A percentile compares a stretch with the other conserved stretches of the same genome.
phyloP scores from a whole-genome alignment of 2,113 vertebrate genomes.

The Thymallus thymallus region DNA sequence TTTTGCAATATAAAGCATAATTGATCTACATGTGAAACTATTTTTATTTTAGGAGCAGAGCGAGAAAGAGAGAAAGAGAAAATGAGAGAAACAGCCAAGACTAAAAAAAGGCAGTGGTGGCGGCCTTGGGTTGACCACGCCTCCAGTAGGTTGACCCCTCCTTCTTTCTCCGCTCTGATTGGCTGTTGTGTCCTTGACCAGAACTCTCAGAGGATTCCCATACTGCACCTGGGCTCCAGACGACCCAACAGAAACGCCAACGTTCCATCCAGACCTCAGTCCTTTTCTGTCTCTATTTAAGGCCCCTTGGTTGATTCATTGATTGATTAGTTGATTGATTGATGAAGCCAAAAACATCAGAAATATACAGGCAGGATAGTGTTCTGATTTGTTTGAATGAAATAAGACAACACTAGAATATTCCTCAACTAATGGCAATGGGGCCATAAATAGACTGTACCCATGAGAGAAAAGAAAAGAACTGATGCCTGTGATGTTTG shows the following conservation, averaged over 20 bases:
- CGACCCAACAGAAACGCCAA: conserved; percentile 38
- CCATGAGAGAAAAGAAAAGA: conserved; percentile 56
- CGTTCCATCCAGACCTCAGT: conserved; percentile 56
- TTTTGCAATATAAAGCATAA: conserved; percentile 30
- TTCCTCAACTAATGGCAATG: background rate
- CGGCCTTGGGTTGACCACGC: conserved; percentile 99
- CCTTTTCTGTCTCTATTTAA: conserved; percentile 77
- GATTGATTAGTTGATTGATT: no score
- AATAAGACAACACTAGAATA: background rate
- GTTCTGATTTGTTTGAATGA: background rate
- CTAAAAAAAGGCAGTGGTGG: conserved; percentile 99
- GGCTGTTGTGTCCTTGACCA: conserved; percentile 99
- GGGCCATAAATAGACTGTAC: conserved; percentile 74
- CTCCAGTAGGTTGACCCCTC: conserved; percentile 97
- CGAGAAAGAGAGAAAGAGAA: conserved; percentile 81
- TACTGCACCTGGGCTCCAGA: conserved; percentile 69
- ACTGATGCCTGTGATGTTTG: conserved; percentile 61
- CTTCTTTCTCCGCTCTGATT: conserved; percentile 84
- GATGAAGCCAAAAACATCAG: background rate
- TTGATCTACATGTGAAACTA: conserved; percentile 90
- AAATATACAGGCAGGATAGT: background rate
- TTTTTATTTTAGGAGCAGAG: conserved; percentile 97
- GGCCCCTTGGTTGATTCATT: conserved; percentile 36
- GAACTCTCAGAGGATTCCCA: conserved; percentile 82
- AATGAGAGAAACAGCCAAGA: conserved; percentile 69